A percentile compares a stretch with the other conserved stretches of the same genome.
phyloP scores from a whole-genome alignment of 2,888 invertebrate species.

The Hyalella azteca region DNA sequence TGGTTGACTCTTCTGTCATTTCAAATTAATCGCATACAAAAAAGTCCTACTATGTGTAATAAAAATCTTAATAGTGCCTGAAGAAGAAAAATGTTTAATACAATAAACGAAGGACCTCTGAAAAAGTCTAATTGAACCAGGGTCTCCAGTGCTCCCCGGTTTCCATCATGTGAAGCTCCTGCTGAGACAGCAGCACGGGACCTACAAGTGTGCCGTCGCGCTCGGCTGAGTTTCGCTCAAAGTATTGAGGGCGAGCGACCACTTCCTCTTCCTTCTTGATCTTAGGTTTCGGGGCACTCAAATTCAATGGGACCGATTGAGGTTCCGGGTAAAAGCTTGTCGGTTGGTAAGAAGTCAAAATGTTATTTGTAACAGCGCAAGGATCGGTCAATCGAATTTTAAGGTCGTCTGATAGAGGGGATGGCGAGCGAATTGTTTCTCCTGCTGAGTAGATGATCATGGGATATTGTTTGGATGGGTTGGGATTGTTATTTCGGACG shows the following conservation, averaged over 20 bases:
- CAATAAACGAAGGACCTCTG: background rate
- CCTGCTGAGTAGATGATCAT: background rate
- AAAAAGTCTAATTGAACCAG: background rate
- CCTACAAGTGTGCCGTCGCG: background rate
- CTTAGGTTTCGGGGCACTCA: conserved; percentile 30
- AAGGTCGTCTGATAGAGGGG: background rate
- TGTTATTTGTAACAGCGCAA: no score
- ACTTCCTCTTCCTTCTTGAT: conserved; percentile 35
- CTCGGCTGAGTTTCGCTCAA: background rate
- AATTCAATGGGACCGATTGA: conserved; percentile 21
- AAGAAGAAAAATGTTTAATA: no score
- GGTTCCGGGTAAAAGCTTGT: background rate
- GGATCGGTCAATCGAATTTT: background rate
- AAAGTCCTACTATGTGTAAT: no score
- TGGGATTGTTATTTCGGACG: background rate
- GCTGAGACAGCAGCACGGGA: conserved; percentile 8
- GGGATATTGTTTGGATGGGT: background rate
- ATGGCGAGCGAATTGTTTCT: background rate
- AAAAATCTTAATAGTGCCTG: no score
- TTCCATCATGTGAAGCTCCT: conserved; percentile 6
- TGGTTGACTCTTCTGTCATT: no score
- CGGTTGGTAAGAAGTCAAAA: no score
- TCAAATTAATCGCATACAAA: no score
- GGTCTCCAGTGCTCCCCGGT: conserved; percentile 1
- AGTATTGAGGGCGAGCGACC: conserved; percentile 7